Percentiles rank a stretch among this genome's conserved stretches.
These are phyloP conservation scores for Podargus strigoides DNA, from an alignment of 2,797 vertebrate genomes.

Conservation along the genomic window DNA sequence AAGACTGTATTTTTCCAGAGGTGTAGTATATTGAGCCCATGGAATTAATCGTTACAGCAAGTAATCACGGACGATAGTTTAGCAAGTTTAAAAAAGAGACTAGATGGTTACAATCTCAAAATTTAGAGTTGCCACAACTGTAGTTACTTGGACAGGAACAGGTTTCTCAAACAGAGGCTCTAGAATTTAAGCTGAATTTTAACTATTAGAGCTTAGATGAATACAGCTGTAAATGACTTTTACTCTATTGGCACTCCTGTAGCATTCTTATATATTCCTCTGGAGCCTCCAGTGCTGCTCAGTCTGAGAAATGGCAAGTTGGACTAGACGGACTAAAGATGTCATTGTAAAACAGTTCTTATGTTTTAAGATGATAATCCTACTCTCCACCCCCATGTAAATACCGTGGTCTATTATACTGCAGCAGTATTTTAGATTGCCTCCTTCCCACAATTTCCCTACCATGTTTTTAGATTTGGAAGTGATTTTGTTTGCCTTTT, in stretches of 20 bases:
- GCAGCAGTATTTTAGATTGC: neutral
- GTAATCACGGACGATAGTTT: neutral
- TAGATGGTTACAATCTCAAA: neutral
- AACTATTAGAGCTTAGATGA: neutral
- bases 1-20: neutral
- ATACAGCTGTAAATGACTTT: neutral
- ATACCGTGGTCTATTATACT: neutral
- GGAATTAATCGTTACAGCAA: neutral
- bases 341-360: neutral
- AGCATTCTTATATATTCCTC: neutral
- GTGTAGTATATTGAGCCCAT: neutral
- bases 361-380: neutral
- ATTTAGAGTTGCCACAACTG: neutral
- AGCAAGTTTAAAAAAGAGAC: neutral
- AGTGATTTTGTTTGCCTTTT: constrained; percentile 25
- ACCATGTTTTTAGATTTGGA: neutral
- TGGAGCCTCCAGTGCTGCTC: neutral
- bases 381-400: neutral
- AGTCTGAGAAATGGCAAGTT: neutral
- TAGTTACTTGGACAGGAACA: neutral
- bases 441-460: neutral
- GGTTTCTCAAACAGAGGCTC: neutral
- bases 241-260: neutral
- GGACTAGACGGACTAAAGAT: neutral
- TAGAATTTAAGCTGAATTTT: neutral